These are phyloP conservation scores for Allygus modestus DNA, from an alignment of 2,888 invertebrate species.

Conservation along the genomic window DNA sequence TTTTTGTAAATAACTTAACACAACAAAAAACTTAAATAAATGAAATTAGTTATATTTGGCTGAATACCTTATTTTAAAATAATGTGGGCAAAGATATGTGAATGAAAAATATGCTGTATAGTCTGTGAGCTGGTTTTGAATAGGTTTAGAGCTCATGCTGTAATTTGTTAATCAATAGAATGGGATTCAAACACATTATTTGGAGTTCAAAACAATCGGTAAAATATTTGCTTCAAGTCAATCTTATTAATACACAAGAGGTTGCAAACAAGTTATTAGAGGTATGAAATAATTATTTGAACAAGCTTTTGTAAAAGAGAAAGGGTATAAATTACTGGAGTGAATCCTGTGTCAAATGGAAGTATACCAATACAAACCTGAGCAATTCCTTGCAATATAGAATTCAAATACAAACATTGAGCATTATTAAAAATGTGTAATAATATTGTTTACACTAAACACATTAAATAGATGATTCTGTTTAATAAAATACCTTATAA, in stretches of 20 bases:
- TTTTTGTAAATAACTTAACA: too few relatives aligned
- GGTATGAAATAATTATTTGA: background rate
- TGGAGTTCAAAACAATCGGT: too few relatives aligned
- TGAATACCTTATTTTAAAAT: too few relatives aligned
- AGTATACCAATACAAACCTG: conserved; percentile 23
- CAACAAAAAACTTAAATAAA: too few relatives aligned
- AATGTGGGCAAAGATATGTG: too few relatives aligned
- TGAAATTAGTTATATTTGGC: too few relatives aligned
- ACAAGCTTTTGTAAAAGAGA: background rate
- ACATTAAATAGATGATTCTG: too few relatives aligned
- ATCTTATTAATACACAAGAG: background rate
- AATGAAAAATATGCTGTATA: too few relatives aligned
- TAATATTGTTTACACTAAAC: background rate
- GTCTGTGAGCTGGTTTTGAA: too few relatives aligned
- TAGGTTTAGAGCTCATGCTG: too few relatives aligned
- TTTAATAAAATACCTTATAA: background rate
- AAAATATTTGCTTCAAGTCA: background rate
- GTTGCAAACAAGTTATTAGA: background rate
- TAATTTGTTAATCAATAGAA: too few relatives aligned
- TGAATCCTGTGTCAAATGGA: background rate
- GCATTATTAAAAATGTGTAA: background rate
- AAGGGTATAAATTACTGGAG: background rate
- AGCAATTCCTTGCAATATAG: background rate
- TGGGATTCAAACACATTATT: too few relatives aligned
- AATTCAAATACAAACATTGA: background rate